Percentiles rank a stretch among this genome's conserved stretches.
These are phyloP conservation scores for Drosophila formosana DNA, from an alignment of 2,888 invertebrate genomes.

Conservation along the genomic window DNA sequence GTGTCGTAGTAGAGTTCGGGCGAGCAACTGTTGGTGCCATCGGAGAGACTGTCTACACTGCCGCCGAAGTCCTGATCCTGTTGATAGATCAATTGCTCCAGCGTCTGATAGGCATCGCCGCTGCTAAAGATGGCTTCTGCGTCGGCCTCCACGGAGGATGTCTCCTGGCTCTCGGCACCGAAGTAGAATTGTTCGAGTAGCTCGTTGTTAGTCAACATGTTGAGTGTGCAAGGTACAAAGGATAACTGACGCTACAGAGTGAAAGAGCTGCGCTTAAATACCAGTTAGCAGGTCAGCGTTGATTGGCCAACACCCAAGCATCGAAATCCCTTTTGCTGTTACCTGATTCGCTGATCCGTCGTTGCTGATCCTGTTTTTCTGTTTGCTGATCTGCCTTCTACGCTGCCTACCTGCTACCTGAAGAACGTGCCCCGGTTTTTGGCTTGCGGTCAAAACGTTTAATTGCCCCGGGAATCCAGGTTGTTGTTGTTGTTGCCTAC, in stretches of 20 bases:
- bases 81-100: conserved; percentile 60
- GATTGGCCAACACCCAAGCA: conserved; percentile 57
- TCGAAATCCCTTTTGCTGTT: conserved; percentile 26
- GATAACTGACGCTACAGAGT: conserved; percentile 59
- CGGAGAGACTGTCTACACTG: conserved; percentile 65
- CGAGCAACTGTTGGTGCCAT: conserved; percentile 59
- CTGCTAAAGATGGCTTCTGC: conserved; percentile 39
- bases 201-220: conserved; percentile 66
- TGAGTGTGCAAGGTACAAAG: conserved; percentile 44
- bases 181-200: conserved; percentile 62
- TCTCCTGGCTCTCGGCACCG: conserved; percentile 28
- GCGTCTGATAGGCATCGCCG: conserved; percentile 52
- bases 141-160: conserved; percentile 30
- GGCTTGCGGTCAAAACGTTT: conserved; percentile 84
- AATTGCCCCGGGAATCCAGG: conserved; percentile 62
- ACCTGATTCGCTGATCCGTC: conserved; percentile 68
- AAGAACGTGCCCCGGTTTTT: conserved; percentile 69
- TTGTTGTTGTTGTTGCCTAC: not conserved
- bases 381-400: not conserved
- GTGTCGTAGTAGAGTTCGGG: conserved; percentile 56
- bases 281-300: conserved; percentile 18
- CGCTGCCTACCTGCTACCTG: conserved; percentile 35
- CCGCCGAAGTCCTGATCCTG: conserved; percentile 56
- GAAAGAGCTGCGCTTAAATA: conserved; percentile 52
- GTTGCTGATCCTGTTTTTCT: conserved; percentile 38